Evolutionary conservation across 2,113 vertebrate species (phyloP).

Genomic region (Notechis scutatus): DNA sequence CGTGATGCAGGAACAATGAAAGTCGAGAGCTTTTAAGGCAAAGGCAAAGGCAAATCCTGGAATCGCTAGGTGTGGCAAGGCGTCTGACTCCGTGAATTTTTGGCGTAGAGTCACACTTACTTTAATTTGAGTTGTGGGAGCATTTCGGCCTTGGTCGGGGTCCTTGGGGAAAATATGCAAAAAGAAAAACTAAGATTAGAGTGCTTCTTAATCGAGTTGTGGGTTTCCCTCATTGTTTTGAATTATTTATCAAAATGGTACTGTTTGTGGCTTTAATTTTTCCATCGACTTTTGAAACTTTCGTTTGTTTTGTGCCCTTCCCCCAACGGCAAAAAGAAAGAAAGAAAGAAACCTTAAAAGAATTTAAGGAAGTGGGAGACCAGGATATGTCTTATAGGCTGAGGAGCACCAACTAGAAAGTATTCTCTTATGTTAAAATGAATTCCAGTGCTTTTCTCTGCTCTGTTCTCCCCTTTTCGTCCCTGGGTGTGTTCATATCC

Average conservation of each 20-base stretch:
- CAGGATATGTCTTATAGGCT: neutral
- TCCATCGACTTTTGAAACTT: neutral
- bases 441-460: neutral
- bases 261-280: neutral
- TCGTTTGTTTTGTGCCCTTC: neutral
- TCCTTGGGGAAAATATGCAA: neutral
- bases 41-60: too few species aligned
- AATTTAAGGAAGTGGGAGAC: neutral
- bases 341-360: neutral
- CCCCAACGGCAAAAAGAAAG: neutral
- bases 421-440: neutral
- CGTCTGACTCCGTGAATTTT: too few species aligned
- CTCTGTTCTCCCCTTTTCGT: neutral
- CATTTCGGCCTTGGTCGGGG: neutral
- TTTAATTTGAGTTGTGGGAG: neutral
- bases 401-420: neutral
- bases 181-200: neutral
- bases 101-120: neutral
- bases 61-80: neutral
- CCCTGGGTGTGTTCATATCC: constrained; percentile 1
- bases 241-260: neutral
- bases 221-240: neutral
- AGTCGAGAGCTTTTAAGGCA: neutral
- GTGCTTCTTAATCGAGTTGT: neutral
- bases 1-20: too few species aligned